Percentiles rank a stretch among this genome's conserved stretches.
phyloP scores from a whole-genome alignment of 2,113 vertebrate genomes.

The Corythornis madagascariensis region DNA sequence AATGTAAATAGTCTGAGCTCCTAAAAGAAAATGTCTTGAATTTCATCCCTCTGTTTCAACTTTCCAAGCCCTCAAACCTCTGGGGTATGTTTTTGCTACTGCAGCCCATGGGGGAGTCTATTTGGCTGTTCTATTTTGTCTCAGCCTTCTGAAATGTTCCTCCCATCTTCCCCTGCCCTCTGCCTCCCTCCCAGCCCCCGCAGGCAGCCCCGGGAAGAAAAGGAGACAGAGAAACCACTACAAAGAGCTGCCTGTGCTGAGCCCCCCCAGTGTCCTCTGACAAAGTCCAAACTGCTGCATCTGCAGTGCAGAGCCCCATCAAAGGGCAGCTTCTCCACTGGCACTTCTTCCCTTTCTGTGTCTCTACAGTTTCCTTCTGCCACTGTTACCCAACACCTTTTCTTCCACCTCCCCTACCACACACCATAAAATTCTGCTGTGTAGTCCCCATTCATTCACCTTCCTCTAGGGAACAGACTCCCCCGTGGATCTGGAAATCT shows the following conservation, averaged over 20 bases:
- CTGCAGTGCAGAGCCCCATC: background rate
- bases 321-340: background rate
- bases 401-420: background rate
- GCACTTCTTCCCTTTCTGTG: background rate
- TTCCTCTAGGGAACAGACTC: background rate
- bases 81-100: background rate
- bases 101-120: background rate
- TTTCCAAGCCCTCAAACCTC: background rate
- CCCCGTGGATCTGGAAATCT: background rate
- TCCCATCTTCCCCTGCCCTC: background rate
- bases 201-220: background rate
- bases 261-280: background rate
- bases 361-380: conserved; percentile 7
- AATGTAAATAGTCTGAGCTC: background rate
- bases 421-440: background rate
- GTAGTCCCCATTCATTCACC: background rate
- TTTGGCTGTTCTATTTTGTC: background rate
- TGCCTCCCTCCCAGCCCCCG: background rate
- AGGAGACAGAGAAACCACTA: background rate
- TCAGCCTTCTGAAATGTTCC: background rate
- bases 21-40: background rate
- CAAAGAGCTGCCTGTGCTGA: conserved; percentile 48
- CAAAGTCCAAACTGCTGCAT: background rate
- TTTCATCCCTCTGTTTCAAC: background rate
- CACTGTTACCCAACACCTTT: background rate